Conservation (phyloP, 2,797 vertebrate genomes). For the Sylvilagus floridanus region DNA sequence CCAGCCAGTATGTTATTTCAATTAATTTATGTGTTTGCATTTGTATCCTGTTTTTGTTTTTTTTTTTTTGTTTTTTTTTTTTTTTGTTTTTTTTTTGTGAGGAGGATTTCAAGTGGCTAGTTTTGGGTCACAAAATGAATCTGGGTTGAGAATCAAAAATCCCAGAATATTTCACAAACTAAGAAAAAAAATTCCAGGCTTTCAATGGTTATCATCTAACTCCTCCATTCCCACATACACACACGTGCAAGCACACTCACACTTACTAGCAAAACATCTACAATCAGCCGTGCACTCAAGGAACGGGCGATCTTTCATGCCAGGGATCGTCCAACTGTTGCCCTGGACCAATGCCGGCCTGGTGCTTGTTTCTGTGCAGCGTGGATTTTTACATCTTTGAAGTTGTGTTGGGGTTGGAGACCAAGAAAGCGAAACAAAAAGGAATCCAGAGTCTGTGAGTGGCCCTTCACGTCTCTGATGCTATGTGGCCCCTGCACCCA, state of each 20-base stretch:
- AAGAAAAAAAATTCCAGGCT: not conserved
- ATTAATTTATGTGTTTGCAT: not conserved
- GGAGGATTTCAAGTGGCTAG: slow-evolving; percentile 1
- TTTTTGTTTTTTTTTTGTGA: not conserved
- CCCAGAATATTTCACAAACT: not conserved
- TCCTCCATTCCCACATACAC: not conserved
- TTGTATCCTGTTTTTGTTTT: not conserved
- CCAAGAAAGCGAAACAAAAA: not conserved
- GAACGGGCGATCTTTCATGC: not conserved
- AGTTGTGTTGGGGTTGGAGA: not conserved
- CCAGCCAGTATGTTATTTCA: not conserved
- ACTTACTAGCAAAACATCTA: not conserved
- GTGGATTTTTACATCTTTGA: not conserved
- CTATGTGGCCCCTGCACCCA: not conserved
- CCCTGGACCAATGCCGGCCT: not conserved
- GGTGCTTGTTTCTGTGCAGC: not conserved
- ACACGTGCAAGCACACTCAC: no score
- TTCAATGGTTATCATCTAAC: not conserved
- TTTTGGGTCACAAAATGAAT: not conserved
- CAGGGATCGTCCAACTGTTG: not conserved
- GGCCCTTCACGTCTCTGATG: not conserved
- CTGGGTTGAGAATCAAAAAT: not conserved
- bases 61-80: not conserved
- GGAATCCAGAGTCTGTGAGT: not conserved
- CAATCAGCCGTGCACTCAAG: not conserved